These are phyloP conservation scores for Apogon hyalosoma DNA, from an alignment of 2,797 vertebrate species.

Conservation along the genomic window DNA sequence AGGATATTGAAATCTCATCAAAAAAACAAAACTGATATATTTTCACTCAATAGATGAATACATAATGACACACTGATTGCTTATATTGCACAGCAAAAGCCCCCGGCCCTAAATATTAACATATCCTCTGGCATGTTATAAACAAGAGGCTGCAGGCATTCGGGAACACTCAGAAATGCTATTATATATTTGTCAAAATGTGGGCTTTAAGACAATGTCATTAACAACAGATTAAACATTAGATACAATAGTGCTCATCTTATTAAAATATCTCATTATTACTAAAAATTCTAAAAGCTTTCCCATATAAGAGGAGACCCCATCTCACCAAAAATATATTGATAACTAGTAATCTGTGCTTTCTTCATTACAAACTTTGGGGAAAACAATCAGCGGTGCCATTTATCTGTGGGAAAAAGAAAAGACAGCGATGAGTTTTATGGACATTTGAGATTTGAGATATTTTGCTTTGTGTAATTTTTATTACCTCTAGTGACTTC, in stretches of 20 bases:
- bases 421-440: neutral
- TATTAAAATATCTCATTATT: neutral
- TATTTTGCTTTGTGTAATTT: neutral
- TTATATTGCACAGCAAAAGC: conserved; percentile 79
- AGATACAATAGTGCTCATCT: conserved; percentile 1
- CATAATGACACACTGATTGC: conserved; percentile 17
- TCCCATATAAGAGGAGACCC: conserved; percentile 18
- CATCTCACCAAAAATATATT: conserved; percentile 31
- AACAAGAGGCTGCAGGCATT: conserved; percentile 20
- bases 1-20: no score
- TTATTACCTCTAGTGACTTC: conserved; percentile 88
- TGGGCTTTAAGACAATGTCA: conserved; percentile 17
- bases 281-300: neutral
- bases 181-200: neutral
- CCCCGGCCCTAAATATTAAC: conserved; percentile 69
- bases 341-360: conserved; percentile 16
- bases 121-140: conserved; percentile 3
- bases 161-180: conserved; percentile 13
- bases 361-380: conserved; percentile 8
- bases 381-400: conserved; percentile 72
- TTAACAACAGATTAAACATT: conserved; percentile 13
- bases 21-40: no score
- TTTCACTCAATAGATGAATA: neutral
- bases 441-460: neutral
- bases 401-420: conserved; percentile 77